Percentiles rank a stretch among this genome's conserved stretches.
phyloP scores from a whole-genome alignment of 2,113 vertebrate species.

The Cisticola juncidis region DNA sequence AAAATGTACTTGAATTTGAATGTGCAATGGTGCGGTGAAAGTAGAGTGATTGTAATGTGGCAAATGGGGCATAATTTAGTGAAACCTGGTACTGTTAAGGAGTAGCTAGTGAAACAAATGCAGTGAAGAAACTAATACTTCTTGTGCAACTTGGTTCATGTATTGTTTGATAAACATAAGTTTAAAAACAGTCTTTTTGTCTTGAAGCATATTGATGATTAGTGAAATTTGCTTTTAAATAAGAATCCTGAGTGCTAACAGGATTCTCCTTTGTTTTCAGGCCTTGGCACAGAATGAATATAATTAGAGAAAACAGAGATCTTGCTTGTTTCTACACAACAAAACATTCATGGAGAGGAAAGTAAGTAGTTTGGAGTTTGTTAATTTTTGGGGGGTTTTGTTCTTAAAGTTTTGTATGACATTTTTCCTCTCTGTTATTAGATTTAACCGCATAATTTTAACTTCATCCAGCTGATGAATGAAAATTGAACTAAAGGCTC shows the following conservation, averaged over 20 bases:
- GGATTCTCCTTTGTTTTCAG: constrained; percentile 74
- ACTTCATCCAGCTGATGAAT: not conserved
- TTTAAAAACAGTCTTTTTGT: not conserved
- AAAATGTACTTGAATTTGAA: not conserved
- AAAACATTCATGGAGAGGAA: constrained; percentile 99
- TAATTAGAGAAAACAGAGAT: constrained; percentile 98
- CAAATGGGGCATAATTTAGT: not conserved
- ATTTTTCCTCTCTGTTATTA: not conserved
- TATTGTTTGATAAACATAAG: not conserved
- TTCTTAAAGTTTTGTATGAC: not conserved
- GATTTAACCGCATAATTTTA: not conserved
- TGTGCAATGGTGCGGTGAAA: not conserved
- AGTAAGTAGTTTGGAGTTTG: constrained; percentile 81
- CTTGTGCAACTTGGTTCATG: not conserved
- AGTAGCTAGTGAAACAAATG: not conserved
- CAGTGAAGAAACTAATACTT: not conserved
- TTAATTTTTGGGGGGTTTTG: not conserved
- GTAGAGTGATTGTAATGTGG: not conserved
- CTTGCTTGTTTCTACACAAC: constrained; percentile 99
- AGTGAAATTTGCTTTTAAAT: not conserved
- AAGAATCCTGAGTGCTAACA: constrained; percentile 7
- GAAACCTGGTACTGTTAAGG: not conserved
- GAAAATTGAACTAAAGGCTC: not conserved
- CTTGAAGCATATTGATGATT: not conserved
- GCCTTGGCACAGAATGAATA: constrained; percentile 92